Evolutionary conservation across 2,113 vertebrate genomes (phyloP), one percentile per base, ranked within the genome.

Genomic region (Chaenocephalus aceratus): DNA sequence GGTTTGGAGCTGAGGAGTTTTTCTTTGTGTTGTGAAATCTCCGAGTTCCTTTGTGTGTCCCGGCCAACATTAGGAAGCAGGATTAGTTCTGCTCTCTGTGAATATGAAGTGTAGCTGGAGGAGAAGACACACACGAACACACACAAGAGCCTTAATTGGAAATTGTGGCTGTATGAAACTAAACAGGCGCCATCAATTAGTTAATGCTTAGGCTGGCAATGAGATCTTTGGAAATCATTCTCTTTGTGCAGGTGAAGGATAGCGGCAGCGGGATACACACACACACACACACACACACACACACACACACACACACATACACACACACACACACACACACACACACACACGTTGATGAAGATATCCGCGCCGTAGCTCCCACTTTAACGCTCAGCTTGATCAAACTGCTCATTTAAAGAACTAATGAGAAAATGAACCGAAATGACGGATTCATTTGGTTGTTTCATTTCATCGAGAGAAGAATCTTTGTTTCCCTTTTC

Each of bases 351-450:
- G 72, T 13, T 86, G 82, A 88, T 84, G 60, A 75, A 84, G 77
- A 83, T 52, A 71, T 81, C 48, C 49, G 12, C n/a, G 1, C 71
- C n/a, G 10, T 57, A 59, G 83, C 65, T 46, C 72, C 72, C 68
- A 65, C 75, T 80, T 70, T 73, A 52, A 54, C 53, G 48, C 72
- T 66, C 56, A 13, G 79, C 70, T 79, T 63, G 64, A 82, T 85
- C 75, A 83, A 86, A 85, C 72, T 72, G 71, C 78, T 85, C 64
- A 77, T 91, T 86, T 83, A 69, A 86, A 71, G 66, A 64, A 66
- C 73, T 90, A 87, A 89, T 86, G 75, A 81, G 86, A 34, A 90
- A 86, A 84, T 78, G 57, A 88, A 61, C 63, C 44, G 64, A 76
- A 85, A 84, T 79, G 23, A 78, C 77, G 30, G 45, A 77, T 79